These are phyloP conservation scores for Eleginops maclovinus DNA, from an alignment of 2,113 vertebrate species.

Conservation along the genomic window DNA sequence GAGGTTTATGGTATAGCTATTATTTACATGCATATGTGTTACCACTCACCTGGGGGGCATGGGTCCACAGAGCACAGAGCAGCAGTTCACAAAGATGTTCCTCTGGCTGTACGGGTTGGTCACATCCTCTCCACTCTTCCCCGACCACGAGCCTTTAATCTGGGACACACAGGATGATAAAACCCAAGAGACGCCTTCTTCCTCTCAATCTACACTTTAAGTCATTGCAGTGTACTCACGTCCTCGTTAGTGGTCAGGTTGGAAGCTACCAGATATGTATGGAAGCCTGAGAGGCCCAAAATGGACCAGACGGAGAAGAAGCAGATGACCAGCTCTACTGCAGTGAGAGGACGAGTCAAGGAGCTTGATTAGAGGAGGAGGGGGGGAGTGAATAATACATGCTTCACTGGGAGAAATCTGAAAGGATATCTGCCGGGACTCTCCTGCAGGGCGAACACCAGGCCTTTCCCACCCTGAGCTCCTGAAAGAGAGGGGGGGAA, in stretches of 20 bases:
- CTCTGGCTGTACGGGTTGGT: conserved; percentile 95
- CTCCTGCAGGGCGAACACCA: conserved; percentile 90
- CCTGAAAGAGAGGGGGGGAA: conserved; percentile 77
- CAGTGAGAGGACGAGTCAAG: conserved; percentile 88
- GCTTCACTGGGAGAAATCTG: not conserved
- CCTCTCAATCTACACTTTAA: too few species aligned
- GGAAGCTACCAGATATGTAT: conserved; percentile 96
- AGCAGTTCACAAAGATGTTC: conserved; percentile 94
- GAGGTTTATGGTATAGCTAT: too few species aligned
- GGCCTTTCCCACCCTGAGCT: conserved; percentile 86
- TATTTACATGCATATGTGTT: too few species aligned
- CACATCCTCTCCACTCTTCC: conserved; percentile 89
- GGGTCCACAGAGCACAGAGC: conserved; percentile 92
- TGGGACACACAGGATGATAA: conserved; percentile 59
- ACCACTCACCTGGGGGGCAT: conserved; percentile 91
- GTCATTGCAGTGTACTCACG: conserved; percentile 85
- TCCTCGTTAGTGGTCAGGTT: conserved; percentile 98
- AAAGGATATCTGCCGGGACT: conserved; percentile 99
- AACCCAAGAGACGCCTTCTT: too few species aligned
- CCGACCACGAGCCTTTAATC: conserved; percentile 98
- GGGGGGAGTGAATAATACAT: not conserved
- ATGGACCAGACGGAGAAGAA: conserved; percentile 99
- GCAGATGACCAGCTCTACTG: conserved; percentile 94
- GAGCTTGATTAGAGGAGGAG: conserved; percentile 51
- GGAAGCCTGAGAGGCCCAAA: conserved; percentile 98